Evolutionary conservation across 1,140 invertebrate genomes (phyloP), one percentile per base, ranked within the genome.

Genomic region (Hylaeus anthracinus): DNA sequence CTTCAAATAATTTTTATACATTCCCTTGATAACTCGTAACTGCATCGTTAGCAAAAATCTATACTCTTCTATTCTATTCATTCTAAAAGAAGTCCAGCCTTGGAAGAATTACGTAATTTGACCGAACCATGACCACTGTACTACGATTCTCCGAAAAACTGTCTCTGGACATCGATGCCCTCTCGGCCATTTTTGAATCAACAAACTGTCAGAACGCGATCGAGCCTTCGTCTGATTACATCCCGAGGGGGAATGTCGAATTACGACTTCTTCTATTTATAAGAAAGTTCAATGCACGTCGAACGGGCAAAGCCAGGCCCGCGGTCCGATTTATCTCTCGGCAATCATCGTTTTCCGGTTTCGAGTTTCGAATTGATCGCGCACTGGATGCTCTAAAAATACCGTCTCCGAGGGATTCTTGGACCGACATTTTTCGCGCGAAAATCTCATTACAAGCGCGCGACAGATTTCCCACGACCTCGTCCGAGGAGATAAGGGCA

Each of bases 231-330:
- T 66, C 15, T 26, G 41, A 51, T 39, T 15, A 61, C 15, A 51
- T 10, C 5, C 5, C 2, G 26, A 26, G 26, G 26, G 26, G 26
- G 3, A 3, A 48, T 5, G 6, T 37, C 26, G 43, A 9, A 61
- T 15, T 15, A 43, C 61, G 39, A 41, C 39, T n/a, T 5, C 4
- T 12, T 9, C 66, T 74, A 67, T 75, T 51, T 61, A 74, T 74
- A 80, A 80, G 14, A 26, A 15, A 26, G 78, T 80, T 75, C 63
- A 53, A 48, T 12, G 51, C 10, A 61, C 55, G 63, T 37, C 43
- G 9, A 5, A 12, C 15, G 12, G 39, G 26, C 2, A 3, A 5
- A 26, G 26, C 26, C 55, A 58, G 53, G 55, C 1, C 2, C 37
- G 0, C 48, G 4, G 26, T 45, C 10, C 26, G 15, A 55, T 56